Evolutionary conservation across 2,888 invertebrate species (phyloP).

Genomic region (Sycophila texana): DNA sequence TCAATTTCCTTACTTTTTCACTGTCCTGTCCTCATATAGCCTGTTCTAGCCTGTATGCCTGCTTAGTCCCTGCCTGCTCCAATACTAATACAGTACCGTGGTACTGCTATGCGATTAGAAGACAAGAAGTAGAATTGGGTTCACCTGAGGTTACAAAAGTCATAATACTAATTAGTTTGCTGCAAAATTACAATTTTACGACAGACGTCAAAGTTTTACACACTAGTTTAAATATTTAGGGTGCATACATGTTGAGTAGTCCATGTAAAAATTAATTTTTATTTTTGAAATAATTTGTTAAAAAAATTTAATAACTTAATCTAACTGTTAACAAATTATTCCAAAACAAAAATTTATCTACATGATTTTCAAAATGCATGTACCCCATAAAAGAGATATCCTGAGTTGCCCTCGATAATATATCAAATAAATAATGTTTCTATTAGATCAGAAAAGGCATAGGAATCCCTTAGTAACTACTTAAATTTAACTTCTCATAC

Average conservation of each 20-base stretch:
- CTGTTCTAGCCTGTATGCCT: slow-evolving; percentile 61
- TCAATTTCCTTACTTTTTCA: slow-evolving; percentile 54
- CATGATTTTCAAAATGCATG: slow-evolving; percentile 16
- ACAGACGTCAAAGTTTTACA: slow-evolving; percentile 47
- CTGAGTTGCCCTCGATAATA: slow-evolving; percentile 20
- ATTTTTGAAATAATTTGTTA: slow-evolving; percentile 27
- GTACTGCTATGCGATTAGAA: slow-evolving; percentile 74
- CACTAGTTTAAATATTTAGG: slow-evolving; percentile 9
- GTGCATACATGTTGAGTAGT: slow-evolving; percentile 20
- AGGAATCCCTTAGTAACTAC: slow-evolving; percentile 12
- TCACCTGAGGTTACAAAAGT: slow-evolving; percentile 75
- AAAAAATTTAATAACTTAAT: not conserved
- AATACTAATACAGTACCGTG: slow-evolving; percentile 73
- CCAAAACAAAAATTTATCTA: slow-evolving; percentile 15
- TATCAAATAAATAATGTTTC: slow-evolving; percentile 3
- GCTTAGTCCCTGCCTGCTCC: slow-evolving; percentile 74
- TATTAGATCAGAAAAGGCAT: not conserved
- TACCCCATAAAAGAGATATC: slow-evolving; percentile 5
- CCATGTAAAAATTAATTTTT: slow-evolving; percentile 13
- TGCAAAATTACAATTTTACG: slow-evolving; percentile 44
- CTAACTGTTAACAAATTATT: not conserved
- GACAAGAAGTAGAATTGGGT: slow-evolving; percentile 73
- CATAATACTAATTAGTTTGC: slow-evolving; percentile 69
- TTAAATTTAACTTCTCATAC: slow-evolving; percentile 31
- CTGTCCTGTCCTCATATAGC: slow-evolving; percentile 62